Percentiles rank a stretch among this genome's conserved stretches.
These are phyloP conservation scores for Platalea minor DNA, from an alignment of 2,797 vertebrate species.

Conservation along the genomic window DNA sequence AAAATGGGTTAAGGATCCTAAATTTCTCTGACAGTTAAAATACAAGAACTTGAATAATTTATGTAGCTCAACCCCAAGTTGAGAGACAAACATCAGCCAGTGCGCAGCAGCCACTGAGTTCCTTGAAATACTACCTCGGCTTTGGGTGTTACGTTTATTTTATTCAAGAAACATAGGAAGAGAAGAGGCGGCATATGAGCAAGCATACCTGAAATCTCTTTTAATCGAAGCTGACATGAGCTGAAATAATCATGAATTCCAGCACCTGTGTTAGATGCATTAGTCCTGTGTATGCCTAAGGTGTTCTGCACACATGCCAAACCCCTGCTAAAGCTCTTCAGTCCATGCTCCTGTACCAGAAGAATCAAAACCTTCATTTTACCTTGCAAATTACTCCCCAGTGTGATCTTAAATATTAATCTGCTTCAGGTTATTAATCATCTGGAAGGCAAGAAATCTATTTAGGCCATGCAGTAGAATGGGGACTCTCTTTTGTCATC, in stretches of 20 bases:
- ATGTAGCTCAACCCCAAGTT: neutral
- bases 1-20: neutral
- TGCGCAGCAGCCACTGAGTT: neutral
- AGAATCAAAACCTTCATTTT: neutral
- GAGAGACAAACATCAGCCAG: neutral
- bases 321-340: neutral
- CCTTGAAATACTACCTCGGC: neutral
- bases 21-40: slow-evolving; percentile 1
- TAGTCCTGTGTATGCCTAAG: neutral
- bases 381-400: neutral
- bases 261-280: neutral
- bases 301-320: neutral
- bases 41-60: neutral
- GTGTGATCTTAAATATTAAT: slow-evolving; percentile 50
- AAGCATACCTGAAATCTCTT: neutral
- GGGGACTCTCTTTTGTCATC: neutral
- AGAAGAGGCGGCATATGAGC: neutral
- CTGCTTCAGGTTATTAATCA: slow-evolving; percentile 35
- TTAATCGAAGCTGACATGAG: neutral
- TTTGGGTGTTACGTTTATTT: neutral
- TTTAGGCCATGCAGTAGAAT: neutral
- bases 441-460: neutral
- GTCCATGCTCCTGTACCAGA: neutral
- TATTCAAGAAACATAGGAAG: neutral
- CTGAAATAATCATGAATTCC: slow-evolving; percentile 18